Percentiles rank a stretch among this genome's conserved stretches.
Conservation (phyloP, 2,797 vertebrate genomes). For the Alfaro cultratus region DNA sequence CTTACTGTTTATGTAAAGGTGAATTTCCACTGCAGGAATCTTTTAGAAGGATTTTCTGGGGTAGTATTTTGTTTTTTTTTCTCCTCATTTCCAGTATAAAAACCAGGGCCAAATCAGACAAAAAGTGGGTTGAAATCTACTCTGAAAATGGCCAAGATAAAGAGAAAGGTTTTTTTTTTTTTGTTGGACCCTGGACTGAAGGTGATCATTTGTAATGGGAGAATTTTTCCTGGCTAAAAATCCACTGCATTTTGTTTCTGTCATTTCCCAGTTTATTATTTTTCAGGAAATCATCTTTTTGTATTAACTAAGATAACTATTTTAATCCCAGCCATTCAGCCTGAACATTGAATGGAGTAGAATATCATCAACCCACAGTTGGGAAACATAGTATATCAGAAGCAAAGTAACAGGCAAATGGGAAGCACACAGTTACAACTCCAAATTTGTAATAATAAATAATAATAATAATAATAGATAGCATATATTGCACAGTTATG, state of each 20-base stretch:
- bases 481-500: neutral
- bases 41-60: neutral
- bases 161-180: neutral
- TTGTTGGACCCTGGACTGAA: neutral
- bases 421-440: neutral
- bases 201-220: neutral
- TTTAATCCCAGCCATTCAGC: neutral
- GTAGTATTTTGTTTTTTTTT: neutral
- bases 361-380: neutral
- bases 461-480: neutral
- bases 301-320: neutral
- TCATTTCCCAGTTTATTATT: neutral
- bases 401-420: neutral
- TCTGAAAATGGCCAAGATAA: neutral
- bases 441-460: neutral
- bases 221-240: neutral
- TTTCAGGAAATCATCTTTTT: neutral
- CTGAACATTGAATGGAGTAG: neutral
- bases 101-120: neutral
- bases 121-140: neutral
- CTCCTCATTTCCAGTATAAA: neutral
- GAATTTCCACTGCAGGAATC: neutral
- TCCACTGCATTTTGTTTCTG: neutral
- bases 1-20: constrained; percentile 17
- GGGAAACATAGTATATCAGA: neutral